phyloP scores from a whole-genome alignment of 2,113 vertebrate species.

The Colinus virginianus region DNA sequence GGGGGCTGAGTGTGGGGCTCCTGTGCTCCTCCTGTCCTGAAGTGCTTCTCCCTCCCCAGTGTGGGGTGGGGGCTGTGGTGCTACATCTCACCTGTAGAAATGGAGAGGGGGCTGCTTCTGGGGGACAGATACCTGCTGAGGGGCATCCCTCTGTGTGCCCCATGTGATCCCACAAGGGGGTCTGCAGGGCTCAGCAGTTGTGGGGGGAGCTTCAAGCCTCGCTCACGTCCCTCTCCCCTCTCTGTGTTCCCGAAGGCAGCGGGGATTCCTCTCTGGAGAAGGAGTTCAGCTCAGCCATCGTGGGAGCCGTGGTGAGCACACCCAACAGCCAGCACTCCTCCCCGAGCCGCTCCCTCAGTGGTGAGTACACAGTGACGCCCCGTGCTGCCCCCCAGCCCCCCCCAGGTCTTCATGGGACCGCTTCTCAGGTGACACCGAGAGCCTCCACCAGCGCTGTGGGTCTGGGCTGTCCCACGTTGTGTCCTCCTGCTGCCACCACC shows the following conservation, averaged over 20 bases:
- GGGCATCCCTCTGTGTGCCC: too few species aligned
- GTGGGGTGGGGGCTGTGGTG: background rate
- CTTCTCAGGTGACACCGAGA: too few species aligned
- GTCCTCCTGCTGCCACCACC: too few species aligned
- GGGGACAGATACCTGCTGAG: too few species aligned
- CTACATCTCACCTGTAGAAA: background rate
- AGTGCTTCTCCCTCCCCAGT: rapidly evolving
- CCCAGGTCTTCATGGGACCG: too few species aligned
- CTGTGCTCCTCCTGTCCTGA: background rate
- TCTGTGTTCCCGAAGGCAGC: conserved; percentile 81
- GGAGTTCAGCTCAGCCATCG: conserved; percentile 87
- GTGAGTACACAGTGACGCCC: conserved; percentile 74
- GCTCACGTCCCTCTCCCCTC: conserved; percentile 32
- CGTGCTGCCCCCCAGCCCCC: too few species aligned
- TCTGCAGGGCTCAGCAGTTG: too few species aligned
- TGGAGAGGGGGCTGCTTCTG: background rate
- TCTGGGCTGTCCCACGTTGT: too few species aligned
- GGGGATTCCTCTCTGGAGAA: conserved; percentile 93
- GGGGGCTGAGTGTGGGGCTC: background rate
- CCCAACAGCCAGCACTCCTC: conserved; percentile 94
- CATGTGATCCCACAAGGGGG: too few species aligned
- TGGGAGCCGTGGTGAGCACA: conserved; percentile 87
- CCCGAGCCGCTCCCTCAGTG: conserved; percentile 89
- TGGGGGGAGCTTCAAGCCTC: background rate
- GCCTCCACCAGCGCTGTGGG: too few species aligned